Percentiles rank a stretch among this genome's conserved stretches.
These are phyloP conservation scores for Arothron firmamentum DNA, from an alignment of 2,113 vertebrate genomes.

Conservation along the genomic window DNA sequence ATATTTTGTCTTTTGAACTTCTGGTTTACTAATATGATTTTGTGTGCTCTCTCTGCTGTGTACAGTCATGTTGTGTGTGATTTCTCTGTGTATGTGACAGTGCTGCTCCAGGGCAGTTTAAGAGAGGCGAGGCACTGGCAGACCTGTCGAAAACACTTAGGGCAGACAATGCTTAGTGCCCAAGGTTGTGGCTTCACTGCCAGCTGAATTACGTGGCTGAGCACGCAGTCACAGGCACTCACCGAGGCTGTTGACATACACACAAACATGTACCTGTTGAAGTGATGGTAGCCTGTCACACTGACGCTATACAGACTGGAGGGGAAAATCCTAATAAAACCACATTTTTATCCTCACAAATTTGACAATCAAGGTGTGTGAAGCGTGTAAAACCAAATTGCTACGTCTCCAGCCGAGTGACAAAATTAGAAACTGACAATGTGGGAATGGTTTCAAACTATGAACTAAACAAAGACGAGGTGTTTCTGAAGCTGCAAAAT, in stretches of 20 bases:
- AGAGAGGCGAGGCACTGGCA: constrained; percentile 24
- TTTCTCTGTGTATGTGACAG: constrained; percentile 14
- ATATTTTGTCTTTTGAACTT: too few species aligned
- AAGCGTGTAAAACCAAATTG: background rate
- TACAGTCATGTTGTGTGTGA: constrained; percentile 2
- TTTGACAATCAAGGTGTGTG: background rate
- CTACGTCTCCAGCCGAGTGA: background rate
- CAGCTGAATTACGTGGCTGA: constrained; percentile 42
- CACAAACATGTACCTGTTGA: constrained; percentile 12
- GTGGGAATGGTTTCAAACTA: too few species aligned
- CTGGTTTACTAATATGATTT: background rate
- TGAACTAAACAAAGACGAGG: too few species aligned
- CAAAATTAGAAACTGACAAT: background rate
- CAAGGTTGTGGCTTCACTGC: constrained; percentile 30
- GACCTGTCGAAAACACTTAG: constrained; percentile 49
- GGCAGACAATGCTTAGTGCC: constrained; percentile 39
- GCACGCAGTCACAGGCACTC: constrained; percentile 36
- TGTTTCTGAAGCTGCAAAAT: background rate
- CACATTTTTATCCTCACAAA: background rate
- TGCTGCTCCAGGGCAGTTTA: constrained; percentile 26
- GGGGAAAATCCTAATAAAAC: too few species aligned
- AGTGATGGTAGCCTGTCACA: background rate
- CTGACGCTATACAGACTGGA: too few species aligned
- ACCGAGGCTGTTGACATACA: constrained; percentile 33
- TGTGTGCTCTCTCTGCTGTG: background rate